Base-by-base conservation (phyloP, 2,797 vertebrate species). In the Tachyglossus aculeatus region DNA sequence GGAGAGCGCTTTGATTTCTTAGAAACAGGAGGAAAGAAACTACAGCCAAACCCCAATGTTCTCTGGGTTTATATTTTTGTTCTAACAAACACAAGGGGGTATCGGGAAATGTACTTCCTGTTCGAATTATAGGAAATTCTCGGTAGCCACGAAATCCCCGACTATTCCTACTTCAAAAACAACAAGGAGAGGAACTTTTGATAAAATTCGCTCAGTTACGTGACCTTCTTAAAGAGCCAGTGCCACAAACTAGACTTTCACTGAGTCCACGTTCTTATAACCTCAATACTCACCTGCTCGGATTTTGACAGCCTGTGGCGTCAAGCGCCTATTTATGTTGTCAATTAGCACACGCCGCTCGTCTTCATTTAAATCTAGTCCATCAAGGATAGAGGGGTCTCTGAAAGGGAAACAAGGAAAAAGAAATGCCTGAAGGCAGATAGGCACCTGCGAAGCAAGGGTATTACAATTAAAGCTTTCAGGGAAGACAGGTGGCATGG, bases 281-380 rank as follows among this genome's bases (percentile, higher is more conserved):
- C 7, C 36, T 19, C 24, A 84, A 34, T 50, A 58, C 63, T 85
- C 81, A 96, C 96, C 97, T 90, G 98, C 98, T 94, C 98, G 91
- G 87, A 99, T 99, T 94, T 99, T 99, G 76, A 99, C 98, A 6
- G 98, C 98, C 77, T 99, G 98, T 18, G 98, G 98, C 19, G 98
- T 99, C 72, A 99, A 95, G 70, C 98, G 95, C 74, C 98, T 95
- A 91, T 99, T 98, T 87, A 99, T 99, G 75, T 99, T 99, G 69
- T 98, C 97, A 9, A 99, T 97, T 74, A 99, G 90, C 13, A 98
- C 96, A 16, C 64, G 83, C 29, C 94, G 94, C 90, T 99, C 98
- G 27, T 97, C 95, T 82, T 98, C 96, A 4, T 94, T 97, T 86
- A 99, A 88, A 71, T 99, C 98, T 83, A 99, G 88, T 11, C 94